A percentile compares a stretch with the other conserved stretches of the same genome.
Evolutionary conservation across 2,113 vertebrate genomes (phyloP).

Genomic region (Trinectes maculatus): DNA sequence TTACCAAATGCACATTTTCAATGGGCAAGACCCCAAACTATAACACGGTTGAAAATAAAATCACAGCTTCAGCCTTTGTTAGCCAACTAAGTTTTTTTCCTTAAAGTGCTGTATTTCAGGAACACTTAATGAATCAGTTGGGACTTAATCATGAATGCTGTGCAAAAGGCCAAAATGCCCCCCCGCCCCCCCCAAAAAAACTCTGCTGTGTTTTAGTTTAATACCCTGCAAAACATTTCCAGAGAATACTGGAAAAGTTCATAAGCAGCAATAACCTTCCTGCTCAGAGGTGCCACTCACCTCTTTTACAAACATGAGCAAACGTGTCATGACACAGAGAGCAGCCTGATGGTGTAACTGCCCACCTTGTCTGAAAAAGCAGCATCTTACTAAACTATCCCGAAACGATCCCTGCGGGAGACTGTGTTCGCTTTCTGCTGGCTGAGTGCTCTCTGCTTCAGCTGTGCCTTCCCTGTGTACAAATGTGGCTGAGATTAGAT

Average conservation of each 20-base stretch:
- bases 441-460: slow-evolving; percentile 12
- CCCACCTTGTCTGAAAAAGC: neutral
- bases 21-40: too few species aligned
- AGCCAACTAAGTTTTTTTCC: neutral
- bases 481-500: slow-evolving; percentile 37
- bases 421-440: neutral
- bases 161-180: neutral
- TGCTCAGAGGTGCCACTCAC: too few species aligned
- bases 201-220: neutral
- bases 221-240: neutral
- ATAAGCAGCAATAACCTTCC: too few species aligned
- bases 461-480: slow-evolving; percentile 16
- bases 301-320: neutral
- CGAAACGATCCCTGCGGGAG: neutral
- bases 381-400: neutral
- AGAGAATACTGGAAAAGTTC: too few species aligned
- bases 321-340: neutral
- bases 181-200: too few species aligned
- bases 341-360: neutral
- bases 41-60: too few species aligned
- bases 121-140: neutral
- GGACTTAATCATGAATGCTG: neutral
- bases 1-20: too few species aligned
- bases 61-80: too few species aligned
- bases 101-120: neutral